phyloP scores from a whole-genome alignment of 1,140 invertebrate genomes.

The Phymastichus coffea region DNA sequence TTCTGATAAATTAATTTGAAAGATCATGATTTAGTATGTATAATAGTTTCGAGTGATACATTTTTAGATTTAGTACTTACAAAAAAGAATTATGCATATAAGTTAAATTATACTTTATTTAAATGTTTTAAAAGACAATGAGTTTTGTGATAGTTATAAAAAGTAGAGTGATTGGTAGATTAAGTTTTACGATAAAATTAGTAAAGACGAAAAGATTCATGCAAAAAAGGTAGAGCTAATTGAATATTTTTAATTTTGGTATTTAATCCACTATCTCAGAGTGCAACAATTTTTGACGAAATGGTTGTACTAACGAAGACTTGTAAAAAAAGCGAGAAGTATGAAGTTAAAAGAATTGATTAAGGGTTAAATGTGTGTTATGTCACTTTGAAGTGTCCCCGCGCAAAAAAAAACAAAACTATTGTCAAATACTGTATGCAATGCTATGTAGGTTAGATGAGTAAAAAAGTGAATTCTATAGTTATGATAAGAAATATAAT shows the following conservation, averaged over 20 bases:
- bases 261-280: not conserved
- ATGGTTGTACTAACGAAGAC: not conserved
- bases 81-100: not conserved
- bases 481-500: slow-evolving; percentile 5
- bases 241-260: not conserved
- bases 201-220: no score
- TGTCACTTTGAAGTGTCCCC: not conserved
- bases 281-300: not conserved
- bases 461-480: not conserved
- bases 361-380: not conserved
- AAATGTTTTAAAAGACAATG: no score
- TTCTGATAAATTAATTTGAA: slow-evolving; percentile 6
- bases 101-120: no score
- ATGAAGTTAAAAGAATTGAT: not conserved
- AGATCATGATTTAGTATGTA: not conserved
- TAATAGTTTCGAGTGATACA: no score
- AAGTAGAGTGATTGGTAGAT: no score
- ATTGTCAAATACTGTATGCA: slow-evolving; percentile 25
- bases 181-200: no score
- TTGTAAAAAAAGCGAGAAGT: not conserved
- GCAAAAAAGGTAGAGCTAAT: no score
- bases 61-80: not conserved
- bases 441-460: slow-evolving; percentile 1
- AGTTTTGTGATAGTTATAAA: no score
- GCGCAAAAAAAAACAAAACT: slow-evolving; percentile 17